phyloP scores from a whole-genome alignment of 2,113 vertebrate genomes.

The Opisthocomus hoazin region DNA sequence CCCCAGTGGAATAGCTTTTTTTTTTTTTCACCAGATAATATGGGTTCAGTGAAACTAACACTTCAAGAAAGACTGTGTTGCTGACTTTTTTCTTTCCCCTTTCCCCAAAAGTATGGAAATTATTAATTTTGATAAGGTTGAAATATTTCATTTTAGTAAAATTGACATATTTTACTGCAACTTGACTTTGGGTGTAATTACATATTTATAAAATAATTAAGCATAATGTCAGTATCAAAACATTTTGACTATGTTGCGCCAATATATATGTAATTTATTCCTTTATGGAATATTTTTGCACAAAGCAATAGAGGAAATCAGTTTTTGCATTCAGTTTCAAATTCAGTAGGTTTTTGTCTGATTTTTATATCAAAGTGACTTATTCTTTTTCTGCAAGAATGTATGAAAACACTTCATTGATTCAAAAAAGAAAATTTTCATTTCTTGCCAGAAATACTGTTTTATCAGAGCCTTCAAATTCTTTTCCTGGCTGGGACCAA shows the following conservation, averaged over 20 bases:
- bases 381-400: not conserved
- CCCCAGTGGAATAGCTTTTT: not conserved
- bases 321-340: not conserved
- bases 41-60: not conserved
- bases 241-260: not conserved
- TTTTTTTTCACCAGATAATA: not conserved
- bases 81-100: not conserved
- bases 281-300: not conserved
- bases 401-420: not conserved
- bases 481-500: not conserved
- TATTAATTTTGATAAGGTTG: not conserved
- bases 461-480: not conserved
- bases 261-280: not conserved
- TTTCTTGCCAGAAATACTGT: not conserved
- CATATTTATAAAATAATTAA: not conserved
- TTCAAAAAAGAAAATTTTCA: not conserved
- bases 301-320: not conserved
- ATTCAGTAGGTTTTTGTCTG: not conserved
- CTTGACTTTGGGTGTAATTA: not conserved
- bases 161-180: not conserved
- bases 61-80: not conserved
- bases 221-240: not conserved
- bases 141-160: not conserved
- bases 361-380: not conserved
- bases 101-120: fast-evolving